Conservation (phyloP, 2,113 vertebrate genomes). For the Orycteropus afer region DNA sequence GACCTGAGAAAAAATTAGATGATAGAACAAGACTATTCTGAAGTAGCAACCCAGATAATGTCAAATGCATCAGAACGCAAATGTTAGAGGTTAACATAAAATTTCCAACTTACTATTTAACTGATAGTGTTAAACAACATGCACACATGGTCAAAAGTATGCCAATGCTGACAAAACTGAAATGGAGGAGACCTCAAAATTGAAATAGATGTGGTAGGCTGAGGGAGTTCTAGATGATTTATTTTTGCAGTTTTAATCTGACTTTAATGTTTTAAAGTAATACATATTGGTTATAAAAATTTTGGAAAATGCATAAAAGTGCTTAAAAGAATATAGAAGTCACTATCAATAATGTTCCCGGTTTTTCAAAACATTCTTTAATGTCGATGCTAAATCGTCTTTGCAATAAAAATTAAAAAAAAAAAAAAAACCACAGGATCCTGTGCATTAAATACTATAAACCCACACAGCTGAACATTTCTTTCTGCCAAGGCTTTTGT, state of each 20-base stretch:
- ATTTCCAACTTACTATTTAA: constrained; percentile 50
- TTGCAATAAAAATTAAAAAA: not conserved
- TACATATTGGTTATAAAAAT: not conserved
- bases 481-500: constrained; percentile 4
- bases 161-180: not conserved
- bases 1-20: not conserved
- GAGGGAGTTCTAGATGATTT: not conserved
- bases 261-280: constrained; percentile 6
- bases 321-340: not conserved
- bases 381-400: constrained; percentile 29
- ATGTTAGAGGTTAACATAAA: constrained; percentile 15
- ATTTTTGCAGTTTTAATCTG: constrained; percentile 25
- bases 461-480: not conserved
- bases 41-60: constrained; percentile 7
- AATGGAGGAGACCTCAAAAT: constrained; percentile 35
- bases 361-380: constrained; percentile 38
- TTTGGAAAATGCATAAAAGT: constrained; percentile 1
- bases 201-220: not conserved
- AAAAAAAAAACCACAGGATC: not conserved
- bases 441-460: not conserved
- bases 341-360: not conserved
- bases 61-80: not conserved
- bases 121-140: not conserved
- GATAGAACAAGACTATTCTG: not conserved
- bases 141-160: constrained; percentile 34